phyloP scores from a whole-genome alignment of 2,888 invertebrate species.

The Archaeoteleia sp. region DNA sequence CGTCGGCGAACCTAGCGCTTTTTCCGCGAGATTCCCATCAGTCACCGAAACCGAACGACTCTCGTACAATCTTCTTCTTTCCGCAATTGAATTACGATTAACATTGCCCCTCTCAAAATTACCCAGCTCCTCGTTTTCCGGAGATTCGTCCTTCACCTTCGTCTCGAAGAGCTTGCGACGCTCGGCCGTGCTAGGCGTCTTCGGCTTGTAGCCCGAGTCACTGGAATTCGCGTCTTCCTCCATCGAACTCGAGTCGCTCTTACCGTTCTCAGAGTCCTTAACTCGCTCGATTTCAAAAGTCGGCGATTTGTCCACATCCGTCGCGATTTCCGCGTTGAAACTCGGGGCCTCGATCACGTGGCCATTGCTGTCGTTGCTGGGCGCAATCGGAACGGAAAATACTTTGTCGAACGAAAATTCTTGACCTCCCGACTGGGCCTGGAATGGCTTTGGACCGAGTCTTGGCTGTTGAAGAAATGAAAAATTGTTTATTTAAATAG shows the following conservation, averaged over 20 bases:
- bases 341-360: constrained; percentile 65
- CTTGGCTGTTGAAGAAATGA: constrained; percentile 80
- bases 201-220: constrained; percentile 82
- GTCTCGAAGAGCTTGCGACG: constrained; percentile 84
- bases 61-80: constrained; percentile 85
- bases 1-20: constrained; percentile 80
- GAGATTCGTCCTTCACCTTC: constrained; percentile 75
- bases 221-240: constrained; percentile 80
- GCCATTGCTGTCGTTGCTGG: constrained; percentile 74
- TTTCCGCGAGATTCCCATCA: constrained; percentile 79
- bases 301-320: constrained; percentile 58
- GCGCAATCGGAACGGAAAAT: constrained; percentile 86
- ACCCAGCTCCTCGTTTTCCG: constrained; percentile 77
- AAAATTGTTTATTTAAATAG: no score
- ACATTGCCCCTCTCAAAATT: constrained; percentile 79
- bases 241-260: constrained; percentile 78
- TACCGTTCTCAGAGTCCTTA: constrained; percentile 77
- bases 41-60: constrained; percentile 82
- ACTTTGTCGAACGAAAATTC: constrained; percentile 89
- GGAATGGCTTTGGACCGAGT: constrained; percentile 90
- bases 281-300: constrained; percentile 63
- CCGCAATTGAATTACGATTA: constrained; percentile 85
- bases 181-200: constrained; percentile 87
- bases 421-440: constrained; percentile 83
- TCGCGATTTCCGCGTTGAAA: constrained; percentile 55